phyloP scores from a whole-genome alignment of 2,888 invertebrate genomes.

The Stegana nigrithorax region DNA sequence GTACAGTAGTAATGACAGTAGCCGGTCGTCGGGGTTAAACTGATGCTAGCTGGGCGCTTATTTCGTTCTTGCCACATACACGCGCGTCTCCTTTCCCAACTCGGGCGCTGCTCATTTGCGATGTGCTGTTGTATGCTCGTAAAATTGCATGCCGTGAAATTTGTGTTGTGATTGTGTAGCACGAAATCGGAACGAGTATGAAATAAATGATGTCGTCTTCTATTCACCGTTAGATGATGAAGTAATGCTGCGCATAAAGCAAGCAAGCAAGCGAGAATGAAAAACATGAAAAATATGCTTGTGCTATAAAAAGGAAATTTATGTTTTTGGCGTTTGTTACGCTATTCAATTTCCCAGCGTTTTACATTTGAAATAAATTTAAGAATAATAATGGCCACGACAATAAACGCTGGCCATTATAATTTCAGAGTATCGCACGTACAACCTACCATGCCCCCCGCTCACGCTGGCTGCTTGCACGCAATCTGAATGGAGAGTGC shows the following conservation, averaged over 20 bases:
- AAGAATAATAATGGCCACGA: too few species aligned
- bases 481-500: too few species aligned
- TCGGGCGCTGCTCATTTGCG: too few species aligned
- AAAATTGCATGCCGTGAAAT: constrained; percentile 55
- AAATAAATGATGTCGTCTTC: constrained; percentile 46
- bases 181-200: constrained; percentile 28
- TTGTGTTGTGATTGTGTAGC: constrained; percentile 55
- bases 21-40: constrained; percentile 31
- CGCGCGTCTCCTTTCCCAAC: constrained; percentile 37
- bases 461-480: too few species aligned
- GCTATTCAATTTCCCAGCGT: constrained; percentile 32
- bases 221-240: constrained; percentile 38
- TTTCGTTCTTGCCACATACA: constrained; percentile 32
- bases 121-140: constrained; percentile 43
- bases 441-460: too few species aligned
- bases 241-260: constrained; percentile 19
- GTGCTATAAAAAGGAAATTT: constrained; percentile 47
- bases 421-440: neutral
- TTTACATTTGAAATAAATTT: constrained; percentile 29
- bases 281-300: constrained; percentile 32
- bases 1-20: neutral
- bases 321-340: constrained; percentile 42
- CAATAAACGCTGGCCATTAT: neutral
- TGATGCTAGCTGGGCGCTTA: constrained; percentile 46
- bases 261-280: too few species aligned